Evolutionary conservation across 2,888 invertebrate genomes (phyloP), one percentile per base, ranked within the genome.

Genomic region (Apotomis betuletana): DNA sequence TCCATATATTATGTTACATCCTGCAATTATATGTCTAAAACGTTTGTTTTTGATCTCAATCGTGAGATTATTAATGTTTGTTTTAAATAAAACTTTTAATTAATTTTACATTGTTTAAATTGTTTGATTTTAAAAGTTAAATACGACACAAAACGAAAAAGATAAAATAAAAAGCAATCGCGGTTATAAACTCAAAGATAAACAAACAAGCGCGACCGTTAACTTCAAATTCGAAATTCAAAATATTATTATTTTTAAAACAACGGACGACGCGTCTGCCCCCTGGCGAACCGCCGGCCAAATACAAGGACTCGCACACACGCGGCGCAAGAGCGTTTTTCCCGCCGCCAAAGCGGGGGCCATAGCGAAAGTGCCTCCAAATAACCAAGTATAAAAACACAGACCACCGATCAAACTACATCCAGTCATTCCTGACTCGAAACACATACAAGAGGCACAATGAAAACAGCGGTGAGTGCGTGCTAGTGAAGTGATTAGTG

Each of bases 361-460:
- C 77, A 81, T 86, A 87, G 92, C 92, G 92, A 93, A 93, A 93
- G 92, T 92, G 85, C 86, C 83, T 83, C 90, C 89, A 89, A 91
- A 92, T 89, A 92, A 88, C 89, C 89, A 91, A 89, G 90, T 93
- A 93, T 93, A 93, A 90, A 93, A 90, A 91, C 91, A 85, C 89
- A 87, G 86, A 85, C 83, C 91, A 83, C 88, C 77, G 81, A 79
- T 78, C 81, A 78, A 78, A 83, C 79, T 78, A 86, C 87, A 93
- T 92, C 93, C 92, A 93, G 93, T 93, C 85, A 87, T 84, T 92
- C 92, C 93, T 88, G 90, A 86, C 90, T 84, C 85, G 88, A 87
- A 87, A 87, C 89, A 91, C 87, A 88, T 85, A 84, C 88, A 86
- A 90, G 92, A 92, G 90, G 90, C 91, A 91, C 83, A 79, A 92